These are phyloP conservation scores for Hesperophylax magnus DNA, from an alignment of 1,140 invertebrate species.

Conservation along the genomic window DNA sequence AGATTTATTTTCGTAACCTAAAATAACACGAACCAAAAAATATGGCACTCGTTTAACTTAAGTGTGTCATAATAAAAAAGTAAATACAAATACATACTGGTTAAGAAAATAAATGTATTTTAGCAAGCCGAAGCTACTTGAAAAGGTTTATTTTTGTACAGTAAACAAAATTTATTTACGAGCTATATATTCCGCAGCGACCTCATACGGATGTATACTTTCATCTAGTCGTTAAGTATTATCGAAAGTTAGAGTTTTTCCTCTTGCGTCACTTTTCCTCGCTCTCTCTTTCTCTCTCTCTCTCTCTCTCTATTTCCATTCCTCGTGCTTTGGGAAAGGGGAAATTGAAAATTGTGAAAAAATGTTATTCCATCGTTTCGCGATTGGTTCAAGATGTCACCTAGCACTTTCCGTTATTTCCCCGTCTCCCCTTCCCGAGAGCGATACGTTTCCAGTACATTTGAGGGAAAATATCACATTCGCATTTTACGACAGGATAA, in stretches of 20 bases:
- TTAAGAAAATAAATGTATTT: too few species aligned
- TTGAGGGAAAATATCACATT: constrained; percentile 9
- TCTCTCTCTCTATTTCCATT: neutral
- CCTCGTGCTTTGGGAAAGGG: constrained; percentile 21
- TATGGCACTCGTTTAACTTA: too few species aligned
- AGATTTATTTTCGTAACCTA: too few species aligned
- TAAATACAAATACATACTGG: too few species aligned
- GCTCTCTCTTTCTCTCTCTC: neutral
- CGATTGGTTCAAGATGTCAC: constrained; percentile 55
- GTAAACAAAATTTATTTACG: neutral
- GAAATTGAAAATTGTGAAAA: constrained; percentile 56
- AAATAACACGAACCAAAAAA: too few species aligned
- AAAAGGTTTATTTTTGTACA: neutral
- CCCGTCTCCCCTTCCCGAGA: constrained; percentile 5
- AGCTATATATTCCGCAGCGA: neutral
- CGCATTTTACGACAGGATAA: neutral
- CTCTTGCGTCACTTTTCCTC: neutral
- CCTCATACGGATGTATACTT: neutral
- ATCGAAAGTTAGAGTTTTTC: neutral
- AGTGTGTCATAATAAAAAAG: too few species aligned
- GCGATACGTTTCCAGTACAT: constrained; percentile 25
- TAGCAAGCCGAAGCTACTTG: too few species aligned
- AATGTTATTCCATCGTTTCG: constrained; percentile 55
- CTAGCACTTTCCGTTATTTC: constrained; percentile 37
- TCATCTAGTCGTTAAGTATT: neutral